These are phyloP conservation scores for Bathynomus jamesi DNA, from an alignment of 1,140 invertebrate genomes.

Conservation along the genomic window DNA sequence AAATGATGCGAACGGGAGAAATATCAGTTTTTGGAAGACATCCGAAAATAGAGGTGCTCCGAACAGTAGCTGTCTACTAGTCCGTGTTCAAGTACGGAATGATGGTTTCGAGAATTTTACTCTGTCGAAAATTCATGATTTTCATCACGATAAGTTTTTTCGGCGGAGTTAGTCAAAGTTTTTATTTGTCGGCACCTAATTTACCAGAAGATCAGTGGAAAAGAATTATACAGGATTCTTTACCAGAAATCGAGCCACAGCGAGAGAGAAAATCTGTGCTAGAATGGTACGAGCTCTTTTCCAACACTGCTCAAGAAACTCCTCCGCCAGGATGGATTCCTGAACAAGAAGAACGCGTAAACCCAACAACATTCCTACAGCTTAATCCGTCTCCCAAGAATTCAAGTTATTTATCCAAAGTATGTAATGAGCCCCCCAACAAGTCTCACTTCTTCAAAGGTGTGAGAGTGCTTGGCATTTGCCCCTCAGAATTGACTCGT, in stretches of 20 bases:
- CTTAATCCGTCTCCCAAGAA: too few species aligned
- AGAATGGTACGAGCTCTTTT: neutral
- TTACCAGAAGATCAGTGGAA: neutral
- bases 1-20: too few species aligned
- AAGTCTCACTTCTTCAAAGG: neutral
- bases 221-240: neutral
- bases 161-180: neutral
- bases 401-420: too few species aligned
- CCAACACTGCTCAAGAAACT: neutral
- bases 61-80: too few species aligned
- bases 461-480: neutral
- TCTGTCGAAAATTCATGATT: neutral
- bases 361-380: neutral
- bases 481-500: neutral
- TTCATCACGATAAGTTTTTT: neutral
- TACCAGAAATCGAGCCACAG: neutral
- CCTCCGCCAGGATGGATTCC: neutral
- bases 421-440: too few species aligned
- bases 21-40: too few species aligned
- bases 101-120: too few species aligned
- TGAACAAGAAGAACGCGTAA: neutral
- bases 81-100: too few species aligned
- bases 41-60: too few species aligned
- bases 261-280: neutral
- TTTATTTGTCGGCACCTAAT: neutral